phyloP scores from a whole-genome alignment of 2,888 invertebrate species.

The Zelleria hepariella region DNA sequence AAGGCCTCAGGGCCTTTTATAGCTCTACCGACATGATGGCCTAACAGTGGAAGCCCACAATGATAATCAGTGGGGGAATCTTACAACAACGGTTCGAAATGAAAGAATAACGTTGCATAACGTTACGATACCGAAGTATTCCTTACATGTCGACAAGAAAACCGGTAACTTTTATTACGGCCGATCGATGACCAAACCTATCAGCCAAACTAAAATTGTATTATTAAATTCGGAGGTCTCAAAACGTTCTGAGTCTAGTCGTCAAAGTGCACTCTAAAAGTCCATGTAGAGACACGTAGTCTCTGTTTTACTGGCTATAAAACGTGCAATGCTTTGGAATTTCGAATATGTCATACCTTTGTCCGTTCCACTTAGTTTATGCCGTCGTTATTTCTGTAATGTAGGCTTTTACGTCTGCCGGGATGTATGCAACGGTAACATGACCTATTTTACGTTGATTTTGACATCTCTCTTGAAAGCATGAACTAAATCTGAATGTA shows the following conservation, averaged over 20 bases:
- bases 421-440: no score
- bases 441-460: not conserved
- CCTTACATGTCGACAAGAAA: not conserved
- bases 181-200: not conserved
- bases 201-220: not conserved
- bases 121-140: not conserved
- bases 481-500: no score
- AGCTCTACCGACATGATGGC: no score
- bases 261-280: not conserved
- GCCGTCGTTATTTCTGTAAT: no score
- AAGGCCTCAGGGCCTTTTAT: no score
- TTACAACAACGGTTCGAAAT: not conserved
- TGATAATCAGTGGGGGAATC: not conserved
- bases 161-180: not conserved
- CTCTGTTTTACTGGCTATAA: not conserved
- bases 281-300: not conserved
- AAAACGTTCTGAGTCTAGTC: not conserved
- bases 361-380: not conserved
- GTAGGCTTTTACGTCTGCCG: no score
- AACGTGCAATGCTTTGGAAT: not conserved
- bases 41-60: no score
- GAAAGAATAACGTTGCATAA: not conserved
- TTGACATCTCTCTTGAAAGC: no score
- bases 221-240: not conserved
- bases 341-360: not conserved